Evolutionary conservation across 2,888 invertebrate species (phyloP).

Genomic region (Acronicta psi): DNA sequence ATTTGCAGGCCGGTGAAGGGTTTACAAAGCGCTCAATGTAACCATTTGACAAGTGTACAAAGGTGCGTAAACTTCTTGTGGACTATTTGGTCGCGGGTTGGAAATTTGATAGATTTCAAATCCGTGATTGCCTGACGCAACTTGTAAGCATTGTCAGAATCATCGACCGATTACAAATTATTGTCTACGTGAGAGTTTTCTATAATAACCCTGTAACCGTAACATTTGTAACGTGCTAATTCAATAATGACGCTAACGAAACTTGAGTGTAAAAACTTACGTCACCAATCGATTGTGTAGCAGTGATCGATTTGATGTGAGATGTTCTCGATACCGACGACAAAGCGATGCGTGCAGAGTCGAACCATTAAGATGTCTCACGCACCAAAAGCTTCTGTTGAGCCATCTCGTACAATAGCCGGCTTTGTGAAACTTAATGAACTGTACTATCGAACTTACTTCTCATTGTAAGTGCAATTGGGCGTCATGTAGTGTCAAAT

Average conservation of each 20-base stretch:
- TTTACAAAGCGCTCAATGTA: neutral
- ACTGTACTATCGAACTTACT: slow-evolving; percentile 61
- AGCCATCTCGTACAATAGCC: slow-evolving; percentile 61
- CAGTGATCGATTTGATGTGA: slow-evolving; percentile 73
- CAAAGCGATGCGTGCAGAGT: slow-evolving; percentile 59
- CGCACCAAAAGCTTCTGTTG: slow-evolving; percentile 64
- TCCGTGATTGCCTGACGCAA: slow-evolving; percentile 14
- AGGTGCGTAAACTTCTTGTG: neutral
- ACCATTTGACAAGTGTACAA: no score
- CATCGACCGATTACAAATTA: slow-evolving; percentile 26
- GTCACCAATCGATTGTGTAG: slow-evolving; percentile 66
- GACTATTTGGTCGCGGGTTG: no score
- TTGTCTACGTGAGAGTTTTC: slow-evolving; percentile 35
- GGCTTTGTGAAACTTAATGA: slow-evolving; percentile 70
- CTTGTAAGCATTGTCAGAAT: slow-evolving; percentile 22
- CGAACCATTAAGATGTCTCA: slow-evolving; percentile 67
- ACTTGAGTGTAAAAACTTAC: slow-evolving; percentile 69
- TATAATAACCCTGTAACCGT: slow-evolving; percentile 59
- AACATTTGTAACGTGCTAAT: slow-evolving; percentile 72
- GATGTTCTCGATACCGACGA: slow-evolving; percentile 64
- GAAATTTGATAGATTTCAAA: no score
- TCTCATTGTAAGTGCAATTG: slow-evolving; percentile 59
- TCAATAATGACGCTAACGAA: slow-evolving; percentile 69
- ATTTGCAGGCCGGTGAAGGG: neutral
- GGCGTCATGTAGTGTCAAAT: slow-evolving; percentile 46